Conservation (phyloP, 2,888 invertebrate species). For the Xanthia icteritia region DNA sequence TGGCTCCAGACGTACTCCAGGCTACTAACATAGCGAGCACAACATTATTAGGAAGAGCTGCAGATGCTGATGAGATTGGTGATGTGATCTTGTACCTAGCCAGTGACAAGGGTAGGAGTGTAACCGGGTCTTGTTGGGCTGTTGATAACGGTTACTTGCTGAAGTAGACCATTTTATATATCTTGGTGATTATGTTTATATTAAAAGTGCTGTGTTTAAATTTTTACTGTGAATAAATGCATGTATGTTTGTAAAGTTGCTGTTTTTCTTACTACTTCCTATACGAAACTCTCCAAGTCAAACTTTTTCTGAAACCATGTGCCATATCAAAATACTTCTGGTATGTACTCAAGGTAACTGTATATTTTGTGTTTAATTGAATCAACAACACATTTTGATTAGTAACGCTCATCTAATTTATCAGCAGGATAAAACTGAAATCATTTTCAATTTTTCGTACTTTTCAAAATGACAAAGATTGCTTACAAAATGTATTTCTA, state of each 20-base stretch:
- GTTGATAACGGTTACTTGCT: slow-evolving; percentile 19
- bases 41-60: slow-evolving; percentile 8
- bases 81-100: slow-evolving; percentile 68
- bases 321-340: no score
- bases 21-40: neutral
- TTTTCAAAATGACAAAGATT: neutral
- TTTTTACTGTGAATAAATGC: no score
- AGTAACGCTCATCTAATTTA: neutral
- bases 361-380: no score
- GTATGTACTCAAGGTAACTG: no score
- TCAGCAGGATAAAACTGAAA: neutral
- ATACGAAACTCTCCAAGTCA: no score
- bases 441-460: neutral
- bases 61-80: slow-evolving; percentile 27
- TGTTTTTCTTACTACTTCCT: neutral
- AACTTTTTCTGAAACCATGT: neutral
- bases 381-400: no score
- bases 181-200: neutral
- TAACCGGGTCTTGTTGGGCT: slow-evolving; percentile 34
- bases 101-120: slow-evolving; percentile 31
- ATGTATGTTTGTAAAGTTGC: neutral
- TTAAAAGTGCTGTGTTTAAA: neutral
- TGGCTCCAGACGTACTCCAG: neutral
- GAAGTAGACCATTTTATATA: neutral
- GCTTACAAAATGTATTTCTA: neutral